Conservation (phyloP, 2,888 invertebrate genomes). For the Priocnemis perturbator region DNA sequence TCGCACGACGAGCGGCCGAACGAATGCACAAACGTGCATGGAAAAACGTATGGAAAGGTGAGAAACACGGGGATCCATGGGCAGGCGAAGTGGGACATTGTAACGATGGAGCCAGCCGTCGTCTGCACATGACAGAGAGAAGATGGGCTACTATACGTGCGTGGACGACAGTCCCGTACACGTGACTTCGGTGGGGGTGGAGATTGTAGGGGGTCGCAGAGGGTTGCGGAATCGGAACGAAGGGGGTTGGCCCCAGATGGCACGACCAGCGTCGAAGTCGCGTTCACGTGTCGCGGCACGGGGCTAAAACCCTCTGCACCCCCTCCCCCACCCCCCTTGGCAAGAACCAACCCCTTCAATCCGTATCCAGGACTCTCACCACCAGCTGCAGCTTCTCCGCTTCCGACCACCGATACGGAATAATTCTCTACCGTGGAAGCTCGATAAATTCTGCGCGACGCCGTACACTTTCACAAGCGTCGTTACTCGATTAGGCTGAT, state of each 20-base stretch:
- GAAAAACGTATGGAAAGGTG: slow-evolving; percentile 9
- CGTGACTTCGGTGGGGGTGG: slow-evolving; percentile 52
- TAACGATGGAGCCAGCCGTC: slow-evolving; percentile 34
- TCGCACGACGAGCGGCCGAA: too few relatives aligned
- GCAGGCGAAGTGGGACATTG: slow-evolving; percentile 20
- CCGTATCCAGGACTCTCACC: too few relatives aligned
- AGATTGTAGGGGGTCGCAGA: neutral
- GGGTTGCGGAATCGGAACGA: neutral
- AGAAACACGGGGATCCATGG: slow-evolving; percentile 20
- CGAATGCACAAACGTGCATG: too few relatives aligned
- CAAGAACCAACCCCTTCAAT: too few relatives aligned
- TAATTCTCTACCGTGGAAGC: slow-evolving; percentile 5
- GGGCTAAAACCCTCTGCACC: slow-evolving; percentile 21
- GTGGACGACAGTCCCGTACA: slow-evolving; percentile 56
- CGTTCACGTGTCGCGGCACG: slow-evolving; percentile 63
- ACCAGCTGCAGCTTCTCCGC: slow-evolving; percentile 2
- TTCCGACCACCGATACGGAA: slow-evolving; percentile 19
- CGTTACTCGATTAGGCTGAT: too few relatives aligned
- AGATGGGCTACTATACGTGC: slow-evolving; percentile 41
- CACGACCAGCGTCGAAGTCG: slow-evolving; percentile 34
- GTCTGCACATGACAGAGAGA: slow-evolving; percentile 57
- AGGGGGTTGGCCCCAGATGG: slow-evolving; percentile 34
- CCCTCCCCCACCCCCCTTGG: slow-evolving; percentile 2
- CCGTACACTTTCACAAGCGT: too few relatives aligned
- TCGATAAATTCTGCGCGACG: neutral